These are phyloP conservation scores for Deilephila porcellus DNA, from an alignment of 2,888 invertebrate species.

Conservation along the genomic window DNA sequence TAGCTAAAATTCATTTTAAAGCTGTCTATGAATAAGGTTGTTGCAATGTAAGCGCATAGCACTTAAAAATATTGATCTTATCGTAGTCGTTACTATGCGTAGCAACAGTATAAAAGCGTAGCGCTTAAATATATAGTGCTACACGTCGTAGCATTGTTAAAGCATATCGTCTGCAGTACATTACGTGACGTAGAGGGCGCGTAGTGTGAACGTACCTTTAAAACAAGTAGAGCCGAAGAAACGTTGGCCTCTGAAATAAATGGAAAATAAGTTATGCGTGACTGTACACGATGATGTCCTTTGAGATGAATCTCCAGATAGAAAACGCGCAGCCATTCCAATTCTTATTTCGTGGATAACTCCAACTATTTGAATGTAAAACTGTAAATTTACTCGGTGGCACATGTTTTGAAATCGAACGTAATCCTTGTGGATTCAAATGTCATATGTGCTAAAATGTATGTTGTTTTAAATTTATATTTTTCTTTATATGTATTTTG, in stretches of 20 bases:
- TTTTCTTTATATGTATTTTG: background rate
- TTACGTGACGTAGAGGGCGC: background rate
- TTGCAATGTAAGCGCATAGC: background rate
- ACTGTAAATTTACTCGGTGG: background rate
- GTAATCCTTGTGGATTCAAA: background rate
- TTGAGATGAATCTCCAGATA: conserved; percentile 6
- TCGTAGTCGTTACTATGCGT: background rate
- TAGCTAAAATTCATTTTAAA: no score
- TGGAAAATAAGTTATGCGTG: conserved; percentile 30
- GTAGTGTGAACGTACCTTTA: conserved; percentile 1
- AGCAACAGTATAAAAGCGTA: background rate
- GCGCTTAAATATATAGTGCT: no score
- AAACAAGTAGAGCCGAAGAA: conserved; percentile 1
- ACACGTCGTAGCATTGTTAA: background rate
- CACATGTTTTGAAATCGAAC: conserved; percentile 8
- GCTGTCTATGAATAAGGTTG: no score
- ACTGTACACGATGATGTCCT: conserved; percentile 24
- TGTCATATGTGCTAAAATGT: conserved; percentile 6
- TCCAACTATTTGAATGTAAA: conserved; percentile 21
- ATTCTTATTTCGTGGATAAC: conserved; percentile 19
- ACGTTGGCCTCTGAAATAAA: conserved; percentile 22
- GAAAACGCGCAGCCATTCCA: background rate
- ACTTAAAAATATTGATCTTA: background rate
- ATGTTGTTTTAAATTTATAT: conserved; percentile 2
- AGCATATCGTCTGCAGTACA: background rate